Evolutionary conservation across 2,113 vertebrate genomes (phyloP).

Genomic region (Alectura lathami): DNA sequence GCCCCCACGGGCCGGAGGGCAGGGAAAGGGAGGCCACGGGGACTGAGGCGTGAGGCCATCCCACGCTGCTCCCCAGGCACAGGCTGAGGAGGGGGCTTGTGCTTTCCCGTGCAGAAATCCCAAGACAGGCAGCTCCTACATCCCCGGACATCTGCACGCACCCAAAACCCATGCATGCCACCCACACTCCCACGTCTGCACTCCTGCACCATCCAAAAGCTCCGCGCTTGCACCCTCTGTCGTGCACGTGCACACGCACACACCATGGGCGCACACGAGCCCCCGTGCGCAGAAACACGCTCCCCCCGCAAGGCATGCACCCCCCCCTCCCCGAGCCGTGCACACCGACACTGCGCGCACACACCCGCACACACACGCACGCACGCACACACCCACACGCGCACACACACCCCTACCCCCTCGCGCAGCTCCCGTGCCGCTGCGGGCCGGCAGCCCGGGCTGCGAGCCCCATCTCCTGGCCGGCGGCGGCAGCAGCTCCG

Average conservation of each 20-base stretch:
- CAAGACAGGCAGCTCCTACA: not conserved
- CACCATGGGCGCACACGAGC: too few relatives aligned
- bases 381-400: not conserved
- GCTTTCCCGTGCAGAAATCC: not conserved
- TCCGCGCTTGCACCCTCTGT: not conserved
- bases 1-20: not conserved
- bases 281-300: too few relatives aligned
- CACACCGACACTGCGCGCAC: not conserved
- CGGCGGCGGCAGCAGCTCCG: constrained; percentile 11
- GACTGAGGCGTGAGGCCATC: not conserved
- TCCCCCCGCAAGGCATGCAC: not conserved
- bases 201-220: not conserved
- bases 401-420: not conserved
- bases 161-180: not conserved
- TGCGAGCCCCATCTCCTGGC: constrained; percentile 64
- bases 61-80: not conserved
- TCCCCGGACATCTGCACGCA: not conserved
- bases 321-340: too few relatives aligned
- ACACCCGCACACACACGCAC: too few relatives aligned
- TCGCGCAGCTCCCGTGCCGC: not conserved
- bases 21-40: not conserved
- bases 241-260: not conserved
- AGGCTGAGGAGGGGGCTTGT: not conserved
- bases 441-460: not conserved
- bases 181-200: fast-evolving